Base-by-base conservation (phyloP, 2,797 vertebrate species). In the Lophius americanus region DNA sequence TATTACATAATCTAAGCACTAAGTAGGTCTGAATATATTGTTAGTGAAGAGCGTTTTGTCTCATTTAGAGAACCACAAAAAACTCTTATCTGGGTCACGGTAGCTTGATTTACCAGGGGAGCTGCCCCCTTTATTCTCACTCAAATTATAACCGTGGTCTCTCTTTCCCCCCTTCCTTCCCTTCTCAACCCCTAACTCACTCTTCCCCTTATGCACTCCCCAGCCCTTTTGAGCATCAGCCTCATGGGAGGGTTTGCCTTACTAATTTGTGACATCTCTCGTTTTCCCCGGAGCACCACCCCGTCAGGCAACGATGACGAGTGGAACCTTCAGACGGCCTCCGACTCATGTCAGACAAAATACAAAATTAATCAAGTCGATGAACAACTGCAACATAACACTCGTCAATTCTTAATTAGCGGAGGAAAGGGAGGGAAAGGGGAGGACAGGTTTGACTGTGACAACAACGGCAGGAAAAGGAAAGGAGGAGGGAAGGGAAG, bases 381-480 rank as follows among this genome's bases (percentile, higher is more conserved):
- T 76, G 75, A 81, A 76, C 73, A 78, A 62, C 64, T 70, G 78
- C 75, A 69, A 61, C 70, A 76, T 43, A 83, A 76, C 54, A 52
- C 51, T 69, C 52, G 72, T 78, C 53, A 81, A 65, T 81, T 80
- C 64, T 84, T 79, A 62, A 89, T 82, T 64, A 63, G 76, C 33
- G 3, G 57, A 85, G 66, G 59, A 81, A 81, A 81, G 46, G 75
- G 3, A 55, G 84, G 66, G 59, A 81, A 81, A 81, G 46, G 75
- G 61, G 64, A 82, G 70, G 52, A 44, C 51, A 11, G 36, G 58
- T 80, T 70, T 83, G 66, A 78, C 52, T 70, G 73, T 60, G 69
- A 67, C 65, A 41, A 66, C 68, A 58, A 12, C 67, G 6, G 39
- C 13, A 9, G 52, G 3, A 4, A n/a, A 4, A 12, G 14, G 46